Evolutionary conservation across 2,797 vertebrate species (phyloP).

Genomic region (Cuculus canorus): DNA sequence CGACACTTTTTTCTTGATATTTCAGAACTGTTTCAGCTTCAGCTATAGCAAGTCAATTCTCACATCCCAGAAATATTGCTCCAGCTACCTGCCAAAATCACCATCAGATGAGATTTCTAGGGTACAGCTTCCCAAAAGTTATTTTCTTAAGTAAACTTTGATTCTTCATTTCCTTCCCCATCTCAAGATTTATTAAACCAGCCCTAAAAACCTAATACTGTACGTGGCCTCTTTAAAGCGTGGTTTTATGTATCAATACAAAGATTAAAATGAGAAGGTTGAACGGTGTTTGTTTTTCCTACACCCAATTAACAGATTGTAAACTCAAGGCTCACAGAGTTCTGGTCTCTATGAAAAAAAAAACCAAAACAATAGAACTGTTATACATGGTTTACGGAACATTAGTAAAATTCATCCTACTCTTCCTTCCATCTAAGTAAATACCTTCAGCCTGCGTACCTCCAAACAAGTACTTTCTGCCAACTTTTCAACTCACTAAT

Average conservation of each 20-base stretch:
- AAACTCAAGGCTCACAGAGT: not conserved
- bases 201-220: not conserved
- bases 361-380: too few relatives aligned
- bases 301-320: not conserved
- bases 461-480: not conserved
- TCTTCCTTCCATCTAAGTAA: not conserved
- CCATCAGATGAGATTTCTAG: not conserved
- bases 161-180: not conserved
- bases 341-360: not conserved
- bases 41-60: not conserved
- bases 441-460: not conserved
- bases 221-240: not conserved
- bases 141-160: not conserved
- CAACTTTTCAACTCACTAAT: not conserved
- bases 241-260: not conserved
- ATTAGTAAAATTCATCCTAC: not conserved
- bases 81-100: not conserved
- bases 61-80: not conserved
- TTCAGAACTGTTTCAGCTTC: not conserved
- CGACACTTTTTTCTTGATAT: rapidly evolving
- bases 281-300: not conserved
- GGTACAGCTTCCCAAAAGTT: not conserved
- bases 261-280: not conserved
- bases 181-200: not conserved
- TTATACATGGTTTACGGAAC: not conserved